Percentiles rank a stretch among this genome's conserved stretches.
Conservation (phyloP, 1,140 invertebrate species). For the Lithobius niger region DNA sequence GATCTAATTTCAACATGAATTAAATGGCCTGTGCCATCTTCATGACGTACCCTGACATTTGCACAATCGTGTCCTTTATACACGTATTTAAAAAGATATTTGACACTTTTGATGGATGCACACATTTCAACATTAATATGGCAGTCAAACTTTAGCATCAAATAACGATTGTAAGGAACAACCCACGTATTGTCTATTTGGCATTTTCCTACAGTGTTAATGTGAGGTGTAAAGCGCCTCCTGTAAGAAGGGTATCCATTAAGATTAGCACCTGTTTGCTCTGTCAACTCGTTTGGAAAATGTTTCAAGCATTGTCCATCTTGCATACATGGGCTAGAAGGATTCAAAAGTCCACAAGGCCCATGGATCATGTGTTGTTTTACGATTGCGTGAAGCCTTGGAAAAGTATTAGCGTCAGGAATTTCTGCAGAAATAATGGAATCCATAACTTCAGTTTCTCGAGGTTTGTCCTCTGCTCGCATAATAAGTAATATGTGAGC, state of each 20-base stretch:
- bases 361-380: slow-evolving; percentile 24
- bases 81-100: background rate
- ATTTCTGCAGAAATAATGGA: slow-evolving; percentile 19
- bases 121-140: too few species aligned
- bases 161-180: too few species aligned
- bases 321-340: slow-evolving; percentile 19
- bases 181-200: too few species aligned
- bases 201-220: too few species aligned
- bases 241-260: slow-evolving; percentile 32
- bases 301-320: slow-evolving; percentile 19
- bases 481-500: slow-evolving; percentile 24
- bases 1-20: background rate
- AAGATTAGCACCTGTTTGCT: slow-evolving; percentile 26
- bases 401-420: slow-evolving; percentile 18
- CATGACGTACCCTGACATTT: background rate
- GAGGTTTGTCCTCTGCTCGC: slow-evolving; percentile 13
- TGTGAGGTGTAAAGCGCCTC: too few species aligned
- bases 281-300: slow-evolving; percentile 20
- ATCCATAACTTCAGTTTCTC: slow-evolving; percentile 11
- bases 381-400: slow-evolving; percentile 16
- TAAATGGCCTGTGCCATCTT: background rate
- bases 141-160: too few species aligned
- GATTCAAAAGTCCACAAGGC: slow-evolving; percentile 23
- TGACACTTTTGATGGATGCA: slow-evolving; percentile 1
- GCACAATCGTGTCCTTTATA: slow-evolving; percentile 2